phyloP scores from a whole-genome alignment of 1,140 invertebrate species.

The Papilio glaucus region DNA sequence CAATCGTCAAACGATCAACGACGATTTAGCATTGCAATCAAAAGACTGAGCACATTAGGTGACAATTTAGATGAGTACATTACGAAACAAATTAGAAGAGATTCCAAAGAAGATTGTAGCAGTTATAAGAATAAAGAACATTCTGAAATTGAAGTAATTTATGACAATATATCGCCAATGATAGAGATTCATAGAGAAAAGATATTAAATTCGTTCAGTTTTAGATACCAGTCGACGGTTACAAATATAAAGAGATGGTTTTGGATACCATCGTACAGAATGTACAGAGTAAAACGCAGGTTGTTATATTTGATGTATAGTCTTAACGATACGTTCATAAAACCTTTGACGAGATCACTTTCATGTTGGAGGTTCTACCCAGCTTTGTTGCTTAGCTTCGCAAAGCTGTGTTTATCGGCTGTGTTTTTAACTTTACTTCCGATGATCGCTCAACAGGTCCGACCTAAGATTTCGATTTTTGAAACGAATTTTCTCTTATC shows the following conservation, averaged over 20 bases:
- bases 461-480: conserved; percentile 63
- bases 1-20: conserved; percentile 60
- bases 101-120: conserved; percentile 60
- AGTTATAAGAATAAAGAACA: conserved; percentile 56
- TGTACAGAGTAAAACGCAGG: conserved; percentile 71
- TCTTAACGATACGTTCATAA: conserved; percentile 78
- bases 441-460: conserved; percentile 65
- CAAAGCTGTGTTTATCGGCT: conserved; percentile 66
- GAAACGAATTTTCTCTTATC: conserved; percentile 75
- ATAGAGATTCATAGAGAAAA: conserved; percentile 75
- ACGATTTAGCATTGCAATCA: conserved; percentile 70
- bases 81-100: conserved; percentile 67
- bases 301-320: conserved; percentile 66
- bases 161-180: conserved; percentile 70
- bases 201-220: conserved; percentile 73
- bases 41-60: conserved; percentile 79
- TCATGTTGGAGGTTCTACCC: conserved; percentile 80
- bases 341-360: conserved; percentile 75
- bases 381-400: conserved; percentile 68
- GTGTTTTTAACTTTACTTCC: conserved; percentile 66
- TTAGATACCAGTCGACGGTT: conserved; percentile 70
- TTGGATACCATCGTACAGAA: conserved; percentile 73
- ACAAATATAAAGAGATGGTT: conserved; percentile 66
- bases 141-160: conserved; percentile 70
- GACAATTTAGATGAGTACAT: conserved; percentile 80